Conservation (phyloP, 2,888 invertebrate species). For the Hermodice carunculata region DNA sequence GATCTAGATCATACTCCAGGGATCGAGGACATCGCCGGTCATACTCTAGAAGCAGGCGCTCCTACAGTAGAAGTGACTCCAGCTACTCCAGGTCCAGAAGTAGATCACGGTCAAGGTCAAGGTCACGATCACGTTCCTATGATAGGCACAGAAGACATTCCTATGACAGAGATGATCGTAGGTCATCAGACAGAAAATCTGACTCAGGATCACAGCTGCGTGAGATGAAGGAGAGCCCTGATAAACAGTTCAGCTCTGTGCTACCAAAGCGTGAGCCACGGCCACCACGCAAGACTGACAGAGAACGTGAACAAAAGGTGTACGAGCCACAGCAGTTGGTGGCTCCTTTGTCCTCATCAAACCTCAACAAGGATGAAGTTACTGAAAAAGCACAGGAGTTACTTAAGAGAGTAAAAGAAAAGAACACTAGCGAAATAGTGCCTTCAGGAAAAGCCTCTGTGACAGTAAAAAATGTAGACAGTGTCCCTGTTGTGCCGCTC, state of each 20-base stretch:
- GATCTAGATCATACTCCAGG: slow-evolving; percentile 44
- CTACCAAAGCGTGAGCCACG: neutral
- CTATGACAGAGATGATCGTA: neutral
- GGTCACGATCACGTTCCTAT: slow-evolving; percentile 23
- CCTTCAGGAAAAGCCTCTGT: too few relatives aligned
- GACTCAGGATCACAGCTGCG: neutral
- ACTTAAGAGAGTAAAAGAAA: slow-evolving; percentile 46
- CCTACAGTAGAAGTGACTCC: slow-evolving; percentile 5
- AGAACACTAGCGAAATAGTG: slow-evolving; percentile 17
- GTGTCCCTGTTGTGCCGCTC: slow-evolving; percentile 17
- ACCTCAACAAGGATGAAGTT: neutral
- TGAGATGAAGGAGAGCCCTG: slow-evolving; percentile 9
- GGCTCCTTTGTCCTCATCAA: neutral
- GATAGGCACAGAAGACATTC: slow-evolving; percentile 12
- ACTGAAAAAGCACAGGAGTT: slow-evolving; percentile 41
- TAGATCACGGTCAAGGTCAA: slow-evolving; percentile 16
- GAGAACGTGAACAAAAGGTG: neutral
- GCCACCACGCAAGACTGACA: neutral
- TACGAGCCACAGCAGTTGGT: neutral
- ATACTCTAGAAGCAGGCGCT: slow-evolving; percentile 42
- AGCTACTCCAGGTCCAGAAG: slow-evolving; percentile 11
- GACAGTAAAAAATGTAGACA: too few relatives aligned
- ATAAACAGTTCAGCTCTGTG: slow-evolving; percentile 6
- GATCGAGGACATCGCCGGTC: slow-evolving; percentile 13
- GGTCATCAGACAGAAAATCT: neutral